Conservation (phyloP, 2,797 vertebrate genomes). For the Trachops cirrhosus region DNA sequence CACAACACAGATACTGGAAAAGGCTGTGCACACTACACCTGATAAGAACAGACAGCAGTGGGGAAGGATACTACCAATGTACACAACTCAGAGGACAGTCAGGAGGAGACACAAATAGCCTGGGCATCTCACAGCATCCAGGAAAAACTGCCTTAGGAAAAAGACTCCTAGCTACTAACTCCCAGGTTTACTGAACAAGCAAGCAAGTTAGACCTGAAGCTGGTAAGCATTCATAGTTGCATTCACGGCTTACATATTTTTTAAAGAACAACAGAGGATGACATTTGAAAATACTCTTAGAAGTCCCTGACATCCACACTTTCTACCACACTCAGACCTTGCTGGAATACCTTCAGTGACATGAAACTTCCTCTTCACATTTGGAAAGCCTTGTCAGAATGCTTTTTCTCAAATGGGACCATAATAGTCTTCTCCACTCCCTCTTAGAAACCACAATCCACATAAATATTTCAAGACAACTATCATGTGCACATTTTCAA, state of each 20-base stretch:
- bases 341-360: neutral
- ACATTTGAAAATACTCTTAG: neutral
- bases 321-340: neutral
- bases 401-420: neutral
- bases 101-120: neutral
- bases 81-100: neutral
- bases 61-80: neutral
- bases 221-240: neutral
- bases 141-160: neutral
- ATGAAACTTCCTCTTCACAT: neutral
- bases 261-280: neutral
- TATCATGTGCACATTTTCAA: constrained; percentile 22
- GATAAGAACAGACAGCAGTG: neutral
- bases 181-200: neutral
- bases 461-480: neutral
- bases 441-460: constrained; percentile 40
- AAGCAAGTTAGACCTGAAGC: neutral
- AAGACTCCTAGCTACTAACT: neutral
- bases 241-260: neutral
- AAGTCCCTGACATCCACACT: neutral
- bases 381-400: neutral
- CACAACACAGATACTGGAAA: neutral
- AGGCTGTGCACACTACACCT: no score
- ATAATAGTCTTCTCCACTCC: neutral
- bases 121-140: neutral